A percentile compares a stretch with the other conserved stretches of the same genome.
These are phyloP conservation scores for Laupala kohalensis DNA, from an alignment of 1,140 invertebrate genomes.

Conservation along the genomic window DNA sequence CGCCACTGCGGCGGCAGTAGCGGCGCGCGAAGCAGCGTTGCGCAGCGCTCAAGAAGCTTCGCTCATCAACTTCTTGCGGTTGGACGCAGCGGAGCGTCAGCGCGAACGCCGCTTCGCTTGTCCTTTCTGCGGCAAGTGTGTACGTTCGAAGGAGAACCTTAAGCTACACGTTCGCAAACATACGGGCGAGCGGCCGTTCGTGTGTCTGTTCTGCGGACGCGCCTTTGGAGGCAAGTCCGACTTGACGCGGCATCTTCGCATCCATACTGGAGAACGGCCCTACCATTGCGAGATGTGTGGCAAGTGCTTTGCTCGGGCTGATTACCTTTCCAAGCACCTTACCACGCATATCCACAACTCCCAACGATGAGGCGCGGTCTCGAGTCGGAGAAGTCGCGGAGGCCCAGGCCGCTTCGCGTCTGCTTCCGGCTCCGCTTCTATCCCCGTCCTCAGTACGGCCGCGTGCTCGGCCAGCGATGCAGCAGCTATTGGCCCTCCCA, in stretches of 20 bases:
- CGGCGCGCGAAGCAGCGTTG: slow-evolving; percentile 20
- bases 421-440: background rate
- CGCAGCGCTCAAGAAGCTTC: slow-evolving; percentile 40
- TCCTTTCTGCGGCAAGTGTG: slow-evolving; percentile 78
- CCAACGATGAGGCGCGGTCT: slow-evolving; percentile 8
- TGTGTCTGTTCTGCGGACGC: slow-evolving; percentile 71
- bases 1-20: slow-evolving; percentile 36
- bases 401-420: background rate
- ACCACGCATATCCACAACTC: slow-evolving; percentile 68
- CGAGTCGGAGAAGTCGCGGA: no score
- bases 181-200: slow-evolving; percentile 75
- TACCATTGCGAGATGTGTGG: slow-evolving; percentile 84
- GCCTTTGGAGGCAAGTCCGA: slow-evolving; percentile 79
- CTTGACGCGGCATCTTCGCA: slow-evolving; percentile 68
- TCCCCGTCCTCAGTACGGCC: background rate
- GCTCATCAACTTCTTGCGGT: slow-evolving; percentile 44
- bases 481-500: background rate
- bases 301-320: slow-evolving; percentile 76
- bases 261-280: slow-evolving; percentile 73
- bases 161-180: slow-evolving; percentile 80
- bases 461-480: background rate
- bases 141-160: slow-evolving; percentile 74
- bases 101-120: slow-evolving; percentile 58
- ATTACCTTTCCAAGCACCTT: slow-evolving; percentile 80
- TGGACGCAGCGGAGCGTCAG: slow-evolving; percentile 47